phyloP scores from a whole-genome alignment of 2,888 invertebrate genomes.

The Stegophylla sp. region DNA sequence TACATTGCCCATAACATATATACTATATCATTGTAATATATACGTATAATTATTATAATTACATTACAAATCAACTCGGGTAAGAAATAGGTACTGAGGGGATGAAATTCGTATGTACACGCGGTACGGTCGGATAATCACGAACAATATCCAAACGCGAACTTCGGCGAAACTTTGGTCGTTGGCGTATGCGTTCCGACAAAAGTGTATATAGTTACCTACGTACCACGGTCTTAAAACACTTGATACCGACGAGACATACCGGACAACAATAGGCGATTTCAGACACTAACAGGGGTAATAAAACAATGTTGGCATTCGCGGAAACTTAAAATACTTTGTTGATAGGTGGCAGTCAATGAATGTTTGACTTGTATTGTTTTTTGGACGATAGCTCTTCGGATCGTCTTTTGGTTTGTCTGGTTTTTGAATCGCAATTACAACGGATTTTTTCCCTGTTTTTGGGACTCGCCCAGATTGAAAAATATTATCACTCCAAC shows the following conservation, averaged over 20 bases:
- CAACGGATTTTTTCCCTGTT: no score
- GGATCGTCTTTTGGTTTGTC: no score
- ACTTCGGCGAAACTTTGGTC: constrained; percentile 21
- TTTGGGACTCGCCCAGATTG: no score
- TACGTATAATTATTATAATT: no score
- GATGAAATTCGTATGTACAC: background rate
- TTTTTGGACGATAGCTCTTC: no score
- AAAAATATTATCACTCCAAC: no score
- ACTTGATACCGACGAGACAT: background rate
- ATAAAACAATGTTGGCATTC: constrained; percentile 5
- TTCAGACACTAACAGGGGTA: constrained; percentile 1
- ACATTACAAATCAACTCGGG: background rate
- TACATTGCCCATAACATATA: no score
- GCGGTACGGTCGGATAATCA: background rate
- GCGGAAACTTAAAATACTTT: no score
- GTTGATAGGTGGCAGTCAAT: no score
- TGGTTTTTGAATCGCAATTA: no score
- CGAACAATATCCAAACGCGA: background rate
- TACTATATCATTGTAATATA: no score
- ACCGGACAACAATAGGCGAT: constrained; percentile 2
- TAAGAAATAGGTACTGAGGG: background rate
- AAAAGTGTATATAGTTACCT: background rate
- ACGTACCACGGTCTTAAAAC: background rate
- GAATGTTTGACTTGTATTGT: no score
- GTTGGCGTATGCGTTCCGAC: background rate